Evolutionary conservation across 2,113 vertebrate genomes (phyloP), one percentile per base, ranked within the genome.

Genomic region (Mesitornis unicolor): DNA sequence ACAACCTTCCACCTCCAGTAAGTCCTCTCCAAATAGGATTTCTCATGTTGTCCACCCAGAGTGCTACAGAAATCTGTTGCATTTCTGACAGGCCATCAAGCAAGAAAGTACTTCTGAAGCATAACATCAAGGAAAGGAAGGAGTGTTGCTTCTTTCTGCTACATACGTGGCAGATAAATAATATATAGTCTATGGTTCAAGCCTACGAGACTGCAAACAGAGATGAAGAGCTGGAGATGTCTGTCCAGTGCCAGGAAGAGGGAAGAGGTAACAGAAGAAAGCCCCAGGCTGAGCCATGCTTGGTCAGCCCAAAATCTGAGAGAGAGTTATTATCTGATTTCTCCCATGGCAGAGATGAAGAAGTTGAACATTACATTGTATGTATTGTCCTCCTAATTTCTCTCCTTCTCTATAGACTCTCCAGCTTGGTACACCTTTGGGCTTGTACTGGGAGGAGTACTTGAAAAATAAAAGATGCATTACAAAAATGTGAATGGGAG

Each of bases 361-460:
- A 84, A 67, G 19, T 6, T 65, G 24, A 64, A 67, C 1, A 0
- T 10, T 31, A 45, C 5, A 68, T 53, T 59, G 18, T 4, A 21
- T 6, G 1, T 0, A 25, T n/a, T 84, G 84, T 79, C 28, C 10
- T 70, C 25, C 15, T 57, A 40, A 35, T 61, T 77, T 71, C 16
- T 77, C 17, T 82, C 6, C 12, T 64, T 4, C 7, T 43, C 13
- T 73, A n/a, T n/a, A 13, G 33, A 47, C 17, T 48, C 25, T 11
- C 6, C 10, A n/a, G 6, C 47, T n/a, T 61, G 19, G 10, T 68
- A 59, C 7, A 24, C 20, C 8, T 83, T 33, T 47, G 20, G 12
- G 5, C n/a, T n/a, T n/a, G n/a, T n/a, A n/a, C n/a, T n/a, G 48
- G 61, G 17, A 82, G 8, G 9, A 42, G 3, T 21, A 28, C 0